Base-by-base conservation (phyloP, 2,113 vertebrate species). In the Ciconia boyciana region DNA sequence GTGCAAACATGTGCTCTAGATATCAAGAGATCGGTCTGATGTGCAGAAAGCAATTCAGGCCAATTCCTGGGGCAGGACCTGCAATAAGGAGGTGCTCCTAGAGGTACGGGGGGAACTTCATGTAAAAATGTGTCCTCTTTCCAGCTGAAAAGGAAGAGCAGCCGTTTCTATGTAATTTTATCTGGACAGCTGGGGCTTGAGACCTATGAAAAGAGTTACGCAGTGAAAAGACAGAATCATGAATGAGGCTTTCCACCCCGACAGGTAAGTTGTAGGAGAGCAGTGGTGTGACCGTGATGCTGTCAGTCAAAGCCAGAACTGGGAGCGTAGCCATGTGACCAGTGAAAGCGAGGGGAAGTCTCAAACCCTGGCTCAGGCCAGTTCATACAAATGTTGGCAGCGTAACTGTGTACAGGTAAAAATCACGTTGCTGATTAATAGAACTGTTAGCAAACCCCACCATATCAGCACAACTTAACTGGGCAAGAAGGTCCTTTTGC, bases 281-380 rank as follows among this genome's bases (percentile, higher is more conserved):
- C 22, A n/a, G 0, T 41, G 57, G 24, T 51, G 39, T 36, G 44
- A 48, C 26, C 0, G 0, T 55, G 20, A 6, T 60, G 54, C 15
- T 34, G 58, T 79, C 55, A 11, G 16, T 12, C 17, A 2, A 13
- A 80, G 21, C 4, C 8, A 11, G 39, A 36, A 29, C 7, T 2
- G 66, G n/a, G 24, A 54, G 54, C 19, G 17, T 5, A 25, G 36
- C 58, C 15, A 2, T 4, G 26, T 24, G 78, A 66, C 17, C 55
- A 54, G 61, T 4, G 43, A 22, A 14, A 46, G 32, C 1, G 2
- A 62, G 57, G 24, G 29, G 24, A 65, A 34, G 6, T 10, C 43
- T 55, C 76, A 58, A 58, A 29, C 26, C 4, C 24, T 3, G 12
- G 3, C 15, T 24, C 36, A 44, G 76, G 68, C 31, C 24, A 5